Percentiles rank a stretch among this genome's conserved stretches.
Evolutionary conservation across 1,140 invertebrate genomes (phyloP).

Genomic region (Euura lappo): DNA sequence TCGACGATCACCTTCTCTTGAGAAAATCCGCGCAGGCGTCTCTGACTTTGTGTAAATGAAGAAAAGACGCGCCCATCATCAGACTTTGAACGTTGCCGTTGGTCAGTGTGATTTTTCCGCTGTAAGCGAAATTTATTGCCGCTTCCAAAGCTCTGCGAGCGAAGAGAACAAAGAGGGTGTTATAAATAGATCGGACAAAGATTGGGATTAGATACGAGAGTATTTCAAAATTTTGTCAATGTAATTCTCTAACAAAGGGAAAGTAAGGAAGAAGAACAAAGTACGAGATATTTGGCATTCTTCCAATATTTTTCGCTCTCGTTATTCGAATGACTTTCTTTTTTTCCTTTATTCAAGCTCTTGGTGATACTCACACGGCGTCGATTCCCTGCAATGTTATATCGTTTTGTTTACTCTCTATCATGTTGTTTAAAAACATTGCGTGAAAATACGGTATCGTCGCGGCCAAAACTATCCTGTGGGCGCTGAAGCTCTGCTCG

Average conservation of each 20-base stretch:
- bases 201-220: too few relatives aligned
- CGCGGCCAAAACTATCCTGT: constrained; percentile 84
- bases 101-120: constrained; percentile 79
- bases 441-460: constrained; percentile 92
- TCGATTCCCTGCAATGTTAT: constrained; percentile 85
- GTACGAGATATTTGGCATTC: neutral
- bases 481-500: constrained; percentile 80
- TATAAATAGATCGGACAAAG: neutral
- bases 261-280: neutral
- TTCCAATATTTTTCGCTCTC: neutral
- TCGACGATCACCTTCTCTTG: constrained; percentile 65
- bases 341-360: neutral
- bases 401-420: constrained; percentile 83
- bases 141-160: constrained; percentile 76
- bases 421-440: constrained; percentile 92
- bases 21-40: constrained; percentile 87
- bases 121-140: constrained; percentile 89
- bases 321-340: too few relatives aligned
- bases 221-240: neutral
- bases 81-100: constrained; percentile 84
- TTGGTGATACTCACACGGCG: constrained; percentile 64
- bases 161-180: constrained; percentile 35
- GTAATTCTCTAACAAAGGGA: neutral
- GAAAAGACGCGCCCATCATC: constrained; percentile 86
- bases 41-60: constrained; percentile 81